Evolutionary conservation across 53 echinoderm and acorn worm species (phyloP).

Genomic region (Echinometra lucunter): DNA sequence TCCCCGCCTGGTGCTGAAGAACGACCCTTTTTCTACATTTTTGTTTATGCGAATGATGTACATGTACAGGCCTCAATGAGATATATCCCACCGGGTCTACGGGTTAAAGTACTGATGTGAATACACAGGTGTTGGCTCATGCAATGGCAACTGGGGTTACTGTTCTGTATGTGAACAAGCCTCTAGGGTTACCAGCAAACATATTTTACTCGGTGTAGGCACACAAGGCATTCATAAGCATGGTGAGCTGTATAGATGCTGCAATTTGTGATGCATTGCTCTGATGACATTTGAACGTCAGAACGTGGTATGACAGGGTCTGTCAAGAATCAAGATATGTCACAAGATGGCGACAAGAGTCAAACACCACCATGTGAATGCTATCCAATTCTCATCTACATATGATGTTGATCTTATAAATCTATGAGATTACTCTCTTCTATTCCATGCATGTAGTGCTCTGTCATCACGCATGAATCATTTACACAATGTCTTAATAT

Average conservation of each 20-base stretch:
- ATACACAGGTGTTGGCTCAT: not conserved
- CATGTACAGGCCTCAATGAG: too few species aligned
- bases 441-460: not conserved
- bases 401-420: conserved; percentile 1
- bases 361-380: not conserved
- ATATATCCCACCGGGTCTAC: too few species aligned
- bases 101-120: not conserved
- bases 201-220: not conserved
- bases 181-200: too few species aligned
- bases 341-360: not conserved
- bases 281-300: not conserved
- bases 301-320: not conserved
- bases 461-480: not conserved
- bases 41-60: too few species aligned
- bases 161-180: too few species aligned
- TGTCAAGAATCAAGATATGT: not conserved
- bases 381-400: not conserved
- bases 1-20: too few species aligned
- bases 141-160: too few species aligned
- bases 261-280: not conserved
- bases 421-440: not conserved
- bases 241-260: not conserved
- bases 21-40: too few species aligned
- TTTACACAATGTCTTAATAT: too few species aligned
- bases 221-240: not conserved